These are phyloP conservation scores for Styela plicata DNA, from an alignment of 23 tunicate species.

Conservation along the genomic window DNA sequence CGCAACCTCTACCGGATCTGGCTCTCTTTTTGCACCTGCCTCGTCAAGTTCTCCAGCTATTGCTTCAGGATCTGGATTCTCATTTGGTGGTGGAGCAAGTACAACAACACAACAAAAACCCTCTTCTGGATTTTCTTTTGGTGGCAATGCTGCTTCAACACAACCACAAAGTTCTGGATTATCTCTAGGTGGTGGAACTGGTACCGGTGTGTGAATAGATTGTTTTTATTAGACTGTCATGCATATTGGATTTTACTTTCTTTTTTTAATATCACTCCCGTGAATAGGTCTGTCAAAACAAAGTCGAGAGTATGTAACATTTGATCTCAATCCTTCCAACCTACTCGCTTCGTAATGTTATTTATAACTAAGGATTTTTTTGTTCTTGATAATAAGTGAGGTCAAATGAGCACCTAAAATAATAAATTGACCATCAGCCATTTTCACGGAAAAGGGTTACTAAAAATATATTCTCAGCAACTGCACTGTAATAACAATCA, in stretches of 20 bases:
- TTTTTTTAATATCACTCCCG: background rate
- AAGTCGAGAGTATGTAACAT: too few species aligned
- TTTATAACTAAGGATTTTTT: too few species aligned
- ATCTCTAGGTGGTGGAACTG: background rate
- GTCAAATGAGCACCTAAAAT: too few species aligned
- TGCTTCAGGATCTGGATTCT: background rate
- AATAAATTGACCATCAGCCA: too few species aligned
- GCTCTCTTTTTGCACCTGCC: constrained; percentile 20
- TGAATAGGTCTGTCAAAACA: too few species aligned
- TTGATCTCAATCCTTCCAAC: too few species aligned
- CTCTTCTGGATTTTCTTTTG: constrained; percentile 20
- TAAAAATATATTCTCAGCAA: too few species aligned
- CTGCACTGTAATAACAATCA: too few species aligned
- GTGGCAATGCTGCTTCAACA: constrained; percentile 1
- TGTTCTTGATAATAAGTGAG: too few species aligned
- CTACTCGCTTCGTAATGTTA: too few species aligned
- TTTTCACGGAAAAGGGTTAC: too few species aligned
- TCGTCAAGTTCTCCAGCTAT: background rate
- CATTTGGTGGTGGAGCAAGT: background rate
- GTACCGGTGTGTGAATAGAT: background rate
- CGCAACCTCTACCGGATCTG: constrained; percentile 15
- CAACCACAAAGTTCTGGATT: constrained; percentile 2
- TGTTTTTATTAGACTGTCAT: background rate
- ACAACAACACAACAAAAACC: constrained; percentile 6
- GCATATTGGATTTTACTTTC: background rate